Conservation (phyloP, 1,140 invertebrate genomes). For the Tetranychus cinnabarinus region DNA sequence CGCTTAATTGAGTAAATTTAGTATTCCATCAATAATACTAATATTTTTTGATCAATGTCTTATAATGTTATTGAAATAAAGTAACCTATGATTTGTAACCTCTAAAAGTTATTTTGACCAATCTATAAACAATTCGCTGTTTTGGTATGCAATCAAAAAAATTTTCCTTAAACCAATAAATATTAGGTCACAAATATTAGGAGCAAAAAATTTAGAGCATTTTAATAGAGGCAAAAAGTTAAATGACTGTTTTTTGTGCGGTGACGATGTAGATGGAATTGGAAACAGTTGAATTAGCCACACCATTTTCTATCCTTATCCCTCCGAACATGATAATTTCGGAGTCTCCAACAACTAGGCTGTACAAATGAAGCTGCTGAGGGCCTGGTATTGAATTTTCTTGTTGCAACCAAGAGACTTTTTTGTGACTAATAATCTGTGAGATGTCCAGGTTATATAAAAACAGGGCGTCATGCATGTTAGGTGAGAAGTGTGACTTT, state of each 20-base stretch:
- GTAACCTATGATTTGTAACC: too few relatives aligned
- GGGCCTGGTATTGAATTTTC: slow-evolving; percentile 27
- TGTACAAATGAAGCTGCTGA: slow-evolving; percentile 69
- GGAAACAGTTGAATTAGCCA: not conserved
- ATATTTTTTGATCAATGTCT: too few relatives aligned
- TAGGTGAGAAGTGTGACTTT: not conserved
- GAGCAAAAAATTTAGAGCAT: too few relatives aligned
- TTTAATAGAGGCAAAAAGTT: not conserved
- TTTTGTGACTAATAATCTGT: slow-evolving; percentile 27
- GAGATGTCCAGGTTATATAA: slow-evolving; percentile 65
- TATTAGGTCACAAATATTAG: too few relatives aligned
- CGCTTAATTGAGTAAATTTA: too few relatives aligned
- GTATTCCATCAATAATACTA: too few relatives aligned
- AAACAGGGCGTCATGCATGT: slow-evolving; percentile 30
- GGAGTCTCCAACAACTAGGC: slow-evolving; percentile 59
- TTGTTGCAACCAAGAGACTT: slow-evolving; percentile 48
- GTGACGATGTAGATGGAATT: not conserved
- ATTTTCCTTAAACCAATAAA: too few relatives aligned
- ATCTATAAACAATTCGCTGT: too few relatives aligned
- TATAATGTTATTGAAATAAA: too few relatives aligned
- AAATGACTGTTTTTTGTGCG: not conserved
- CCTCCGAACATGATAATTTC: slow-evolving; percentile 87
- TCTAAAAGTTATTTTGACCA: too few relatives aligned
- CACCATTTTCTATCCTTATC: slow-evolving; percentile 28
- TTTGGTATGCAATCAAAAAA: too few relatives aligned